phyloP scores from a whole-genome alignment of 2,113 vertebrate genomes.

The Mugil cephalus region DNA sequence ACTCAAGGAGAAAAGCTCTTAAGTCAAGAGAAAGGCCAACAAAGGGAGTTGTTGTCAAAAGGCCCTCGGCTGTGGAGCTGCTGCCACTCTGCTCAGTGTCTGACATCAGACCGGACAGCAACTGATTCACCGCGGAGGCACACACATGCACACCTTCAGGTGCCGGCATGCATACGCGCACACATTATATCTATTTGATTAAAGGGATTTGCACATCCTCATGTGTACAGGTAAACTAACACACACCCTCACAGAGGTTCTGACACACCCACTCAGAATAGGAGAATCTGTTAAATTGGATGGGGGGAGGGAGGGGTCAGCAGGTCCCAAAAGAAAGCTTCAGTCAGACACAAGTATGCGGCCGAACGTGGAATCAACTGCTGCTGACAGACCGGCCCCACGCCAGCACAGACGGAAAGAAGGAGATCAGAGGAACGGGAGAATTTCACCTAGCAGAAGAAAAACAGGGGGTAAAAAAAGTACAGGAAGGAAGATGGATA shows the following conservation, averaged over 20 bases:
- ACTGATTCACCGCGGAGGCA: background rate
- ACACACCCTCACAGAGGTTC: constrained; percentile 12
- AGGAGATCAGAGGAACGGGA: constrained; percentile 35
- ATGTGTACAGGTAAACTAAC: constrained; percentile 18
- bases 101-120: constrained; percentile 30
- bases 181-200: background rate
- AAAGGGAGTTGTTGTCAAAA: constrained; percentile 58
- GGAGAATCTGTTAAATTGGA: constrained; percentile 42
- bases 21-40: constrained; percentile 57
- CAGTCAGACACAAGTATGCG: constrained; percentile 69
- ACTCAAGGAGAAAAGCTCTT: constrained; percentile 68
- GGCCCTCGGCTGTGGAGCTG: constrained; percentile 31
- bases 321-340: constrained; percentile 69
- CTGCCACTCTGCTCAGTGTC: constrained; percentile 23
- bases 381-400: constrained; percentile 66
- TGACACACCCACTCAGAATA: constrained; percentile 27
- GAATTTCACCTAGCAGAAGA: constrained; percentile 6
- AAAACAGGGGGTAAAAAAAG: background rate
- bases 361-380: constrained; percentile 59
- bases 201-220: background rate
- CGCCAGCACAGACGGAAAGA: constrained; percentile 30
- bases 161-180: background rate
- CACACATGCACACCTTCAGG: background rate
- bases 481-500: constrained; percentile 10
- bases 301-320: constrained; percentile 50